Base-by-base conservation (phyloP, 2,888 invertebrate species). In the Agapetus fuscipes region DNA sequence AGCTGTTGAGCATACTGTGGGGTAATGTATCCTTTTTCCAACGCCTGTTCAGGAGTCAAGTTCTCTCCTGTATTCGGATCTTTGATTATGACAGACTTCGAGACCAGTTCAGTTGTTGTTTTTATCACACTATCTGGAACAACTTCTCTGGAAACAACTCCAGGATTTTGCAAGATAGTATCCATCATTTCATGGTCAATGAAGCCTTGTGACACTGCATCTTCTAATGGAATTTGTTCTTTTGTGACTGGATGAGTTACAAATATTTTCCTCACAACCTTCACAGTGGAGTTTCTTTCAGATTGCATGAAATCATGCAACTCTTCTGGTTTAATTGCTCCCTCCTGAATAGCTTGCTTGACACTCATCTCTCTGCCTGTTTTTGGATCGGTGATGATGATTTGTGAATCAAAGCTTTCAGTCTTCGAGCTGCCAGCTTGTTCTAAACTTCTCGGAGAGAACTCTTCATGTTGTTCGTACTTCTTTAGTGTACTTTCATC, bases 381-480 rank as follows among this genome's bases (percentile, higher is more conserved):
- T 43, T 62, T 56, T 0, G 86, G 83, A 56, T 89, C 82, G 43
- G 74, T 66, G 3, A 89, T 77, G 54, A 76, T 74, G 0, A 89
- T 39, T 20, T 34, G 24, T 11, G 34, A 10, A 9, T 12, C 9
- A 38, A 89, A 70, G 54, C 80, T 80, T 49, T 78, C 74, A 0
- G 83, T 42, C 5, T 4, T 6, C 20, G 9, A 6, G 20, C 20
- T 20, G 20, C 4, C 20, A 20, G 4, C 20, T 20, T 20, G 20
- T n/a, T n/a, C n/a, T n/a, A n/a, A n/a, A 9, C n/a, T 11, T n/a
- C 13, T 14, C 3, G 14, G 12, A 15, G 11, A 6, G 7, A 27
- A 34, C 15, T 14, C 25, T 13, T 34, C 26, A 43, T 71, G 68
- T 31, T 67, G 66, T 49, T 72, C 69, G 45, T 73, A 67, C 51